A percentile compares a stretch with the other conserved stretches of the same genome.
phyloP scores from a whole-genome alignment of 2,888 invertebrate species.

The Fabriciana adippe region DNA sequence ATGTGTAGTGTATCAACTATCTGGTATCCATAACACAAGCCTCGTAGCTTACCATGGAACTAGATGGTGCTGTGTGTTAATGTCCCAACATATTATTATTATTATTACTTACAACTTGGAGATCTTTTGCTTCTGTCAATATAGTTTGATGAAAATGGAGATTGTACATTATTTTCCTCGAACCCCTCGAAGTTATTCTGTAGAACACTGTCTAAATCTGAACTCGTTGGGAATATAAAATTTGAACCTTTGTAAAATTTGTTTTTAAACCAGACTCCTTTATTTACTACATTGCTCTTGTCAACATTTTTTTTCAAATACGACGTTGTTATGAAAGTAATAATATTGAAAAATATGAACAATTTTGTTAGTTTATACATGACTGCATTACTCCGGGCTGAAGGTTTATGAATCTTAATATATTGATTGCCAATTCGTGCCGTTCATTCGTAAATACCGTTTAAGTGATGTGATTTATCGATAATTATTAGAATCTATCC shows the following conservation, averaged over 20 bases:
- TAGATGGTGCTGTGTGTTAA: no score
- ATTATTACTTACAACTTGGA: constrained; percentile 56
- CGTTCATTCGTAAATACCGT: constrained; percentile 56
- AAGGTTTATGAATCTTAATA: constrained; percentile 47
- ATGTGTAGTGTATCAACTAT: no score
- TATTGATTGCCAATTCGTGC: constrained; percentile 48
- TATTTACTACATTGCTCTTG: constrained; percentile 64
- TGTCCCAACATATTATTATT: no score
- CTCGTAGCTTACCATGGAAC: no score
- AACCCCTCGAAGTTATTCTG: constrained; percentile 57
- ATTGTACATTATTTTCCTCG: constrained; percentile 46
- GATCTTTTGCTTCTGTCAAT: constrained; percentile 59
- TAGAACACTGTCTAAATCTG: constrained; percentile 56
- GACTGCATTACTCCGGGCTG: constrained; percentile 45
- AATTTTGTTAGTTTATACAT: constrained; percentile 52
- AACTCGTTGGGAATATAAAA: constrained; percentile 60
- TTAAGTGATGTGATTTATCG: constrained; percentile 35
- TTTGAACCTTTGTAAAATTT: constrained; percentile 47
- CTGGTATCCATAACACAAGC: no score
- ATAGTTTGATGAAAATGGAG: constrained; percentile 52
- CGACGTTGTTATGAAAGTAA: constrained; percentile 39
- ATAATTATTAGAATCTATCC: constrained; percentile 3
- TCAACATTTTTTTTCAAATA: constrained; percentile 55
- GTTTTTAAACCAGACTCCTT: constrained; percentile 60
- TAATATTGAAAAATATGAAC: constrained; percentile 47